phyloP scores from a whole-genome alignment of 1,140 invertebrate species.

The Drosophila pseudoananassae region DNA sequence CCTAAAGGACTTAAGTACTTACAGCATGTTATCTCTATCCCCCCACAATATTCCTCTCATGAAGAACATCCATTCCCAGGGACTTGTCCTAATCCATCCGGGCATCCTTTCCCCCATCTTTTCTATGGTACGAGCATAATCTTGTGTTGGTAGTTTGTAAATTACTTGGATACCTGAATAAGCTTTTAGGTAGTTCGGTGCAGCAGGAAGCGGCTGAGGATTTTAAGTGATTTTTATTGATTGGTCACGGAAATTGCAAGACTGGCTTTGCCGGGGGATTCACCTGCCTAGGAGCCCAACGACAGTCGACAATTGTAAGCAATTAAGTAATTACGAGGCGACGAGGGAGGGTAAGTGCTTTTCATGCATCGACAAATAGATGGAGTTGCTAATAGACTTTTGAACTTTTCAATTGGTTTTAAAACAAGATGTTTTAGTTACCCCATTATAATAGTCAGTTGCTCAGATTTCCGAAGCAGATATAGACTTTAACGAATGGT shows the following conservation, averaged over 20 bases:
- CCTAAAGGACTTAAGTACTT: conserved; percentile 65
- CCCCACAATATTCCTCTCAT: conserved; percentile 25
- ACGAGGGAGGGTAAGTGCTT: conserved; percentile 52
- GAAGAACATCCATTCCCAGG: conserved; percentile 21
- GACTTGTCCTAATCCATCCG: conserved; percentile 14
- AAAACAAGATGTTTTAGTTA: no score
- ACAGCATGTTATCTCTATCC: conserved; percentile 60
- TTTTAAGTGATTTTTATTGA: conserved; percentile 29
- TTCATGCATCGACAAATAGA: conserved; percentile 56
- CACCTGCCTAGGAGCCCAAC: neutral
- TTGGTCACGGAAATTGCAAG: conserved; percentile 20
- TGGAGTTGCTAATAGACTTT: no score
- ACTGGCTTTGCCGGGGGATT: neutral
- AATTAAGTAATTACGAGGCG: conserved; percentile 10
- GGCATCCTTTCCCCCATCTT: conserved; percentile 1
- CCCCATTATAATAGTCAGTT: no score
- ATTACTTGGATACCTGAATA: conserved; percentile 25
- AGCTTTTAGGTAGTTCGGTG: conserved; percentile 19
- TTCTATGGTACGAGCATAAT: conserved; percentile 7
- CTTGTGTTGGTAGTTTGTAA: conserved; percentile 44
- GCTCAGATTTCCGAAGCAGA: no score
- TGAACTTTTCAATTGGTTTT: neutral
- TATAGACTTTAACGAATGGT: neutral
- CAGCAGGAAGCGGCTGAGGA: conserved; percentile 17
- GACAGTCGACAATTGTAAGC: conserved; percentile 8